phyloP scores from a whole-genome alignment of 1,140 invertebrate species.

The Chelonus insularis region DNA sequence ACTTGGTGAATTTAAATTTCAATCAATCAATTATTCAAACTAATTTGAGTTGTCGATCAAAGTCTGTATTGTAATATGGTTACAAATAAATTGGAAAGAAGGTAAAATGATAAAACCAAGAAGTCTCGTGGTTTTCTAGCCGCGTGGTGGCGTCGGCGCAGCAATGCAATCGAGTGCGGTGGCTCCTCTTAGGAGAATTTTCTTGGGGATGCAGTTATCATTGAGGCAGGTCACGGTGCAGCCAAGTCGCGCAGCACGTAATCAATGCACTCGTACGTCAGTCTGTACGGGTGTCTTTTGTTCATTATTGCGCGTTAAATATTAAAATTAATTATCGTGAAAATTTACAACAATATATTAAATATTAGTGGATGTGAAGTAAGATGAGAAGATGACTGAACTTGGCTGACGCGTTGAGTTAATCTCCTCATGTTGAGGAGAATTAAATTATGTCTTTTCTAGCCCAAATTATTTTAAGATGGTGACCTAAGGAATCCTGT shows the following conservation, averaged over 20 bases:
- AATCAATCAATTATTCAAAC: no score
- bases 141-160: conserved; percentile 26
- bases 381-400: neutral
- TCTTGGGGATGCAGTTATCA: conserved; percentile 38
- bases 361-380: neutral
- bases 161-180: neutral
- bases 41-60: no score
- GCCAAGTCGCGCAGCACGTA: conserved; percentile 34
- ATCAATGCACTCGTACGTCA: conserved; percentile 26
- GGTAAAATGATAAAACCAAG: no score
- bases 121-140: conserved; percentile 1
- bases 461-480: no score
- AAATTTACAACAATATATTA: neutral
- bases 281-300: conserved; percentile 24
- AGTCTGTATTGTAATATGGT: no score
- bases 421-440: neutral
- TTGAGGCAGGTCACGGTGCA: conserved; percentile 49
- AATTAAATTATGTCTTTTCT: neutral
- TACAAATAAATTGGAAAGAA: no score
- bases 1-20: no score
- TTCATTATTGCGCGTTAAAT: neutral
- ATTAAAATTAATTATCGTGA: no score
- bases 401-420: neutral
- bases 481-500: neutral
- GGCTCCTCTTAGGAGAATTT: conserved; percentile 3